Evolutionary conservation across 2,113 vertebrate species (phyloP).

Genomic region (Origma solitaria): DNA sequence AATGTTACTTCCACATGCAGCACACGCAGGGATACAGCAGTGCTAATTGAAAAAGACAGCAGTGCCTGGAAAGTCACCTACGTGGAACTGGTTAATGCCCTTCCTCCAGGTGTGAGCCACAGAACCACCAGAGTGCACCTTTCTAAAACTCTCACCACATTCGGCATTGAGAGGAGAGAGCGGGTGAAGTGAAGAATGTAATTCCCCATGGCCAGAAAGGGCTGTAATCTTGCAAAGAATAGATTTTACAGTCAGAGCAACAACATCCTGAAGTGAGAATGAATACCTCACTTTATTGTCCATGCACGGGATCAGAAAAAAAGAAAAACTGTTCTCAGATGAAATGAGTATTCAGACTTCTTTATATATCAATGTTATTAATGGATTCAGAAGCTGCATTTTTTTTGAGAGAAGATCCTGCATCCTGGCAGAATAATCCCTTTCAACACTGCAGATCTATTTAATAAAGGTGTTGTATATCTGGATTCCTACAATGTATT

Average conservation of each 20-base stretch:
- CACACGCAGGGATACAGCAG: background rate
- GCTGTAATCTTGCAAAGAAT: background rate
- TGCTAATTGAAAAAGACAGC: background rate
- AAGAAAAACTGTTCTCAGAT: background rate
- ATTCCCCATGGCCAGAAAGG: background rate
- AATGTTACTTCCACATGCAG: background rate
- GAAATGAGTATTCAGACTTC: background rate
- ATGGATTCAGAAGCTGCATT: background rate
- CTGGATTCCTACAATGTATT: background rate
- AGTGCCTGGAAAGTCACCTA: background rate
- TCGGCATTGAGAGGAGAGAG: background rate
- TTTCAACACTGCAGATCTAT: background rate
- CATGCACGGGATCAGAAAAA: background rate
- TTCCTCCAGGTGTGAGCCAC: background rate
- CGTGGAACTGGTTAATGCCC: fast-evolving
- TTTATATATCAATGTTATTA: background rate
- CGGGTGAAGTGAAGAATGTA: background rate
- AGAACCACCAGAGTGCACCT: fast-evolving
- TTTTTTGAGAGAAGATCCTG: background rate
- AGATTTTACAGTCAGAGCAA: background rate
- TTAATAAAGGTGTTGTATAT: background rate
- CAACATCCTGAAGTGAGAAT: background rate
- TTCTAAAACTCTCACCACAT: background rate
- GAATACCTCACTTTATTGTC: background rate
- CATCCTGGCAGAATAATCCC: background rate